These are phyloP conservation scores for Cossypha niveicapilla DNA, from an alignment of 2,797 vertebrate genomes.

Conservation along the genomic window DNA sequence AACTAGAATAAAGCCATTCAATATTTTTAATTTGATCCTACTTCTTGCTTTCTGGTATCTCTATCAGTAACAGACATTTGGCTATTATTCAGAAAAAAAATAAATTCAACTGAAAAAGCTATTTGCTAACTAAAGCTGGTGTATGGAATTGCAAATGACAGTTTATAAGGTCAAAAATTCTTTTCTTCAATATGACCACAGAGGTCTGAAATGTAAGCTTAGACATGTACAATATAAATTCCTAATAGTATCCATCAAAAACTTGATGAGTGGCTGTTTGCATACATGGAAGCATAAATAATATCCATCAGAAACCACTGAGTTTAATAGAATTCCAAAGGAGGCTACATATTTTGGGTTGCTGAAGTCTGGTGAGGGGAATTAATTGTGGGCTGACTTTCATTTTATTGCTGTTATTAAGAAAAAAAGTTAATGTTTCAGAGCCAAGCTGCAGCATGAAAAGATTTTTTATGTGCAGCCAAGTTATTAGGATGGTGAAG, in stretches of 20 bases:
- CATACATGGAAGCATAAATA: not conserved
- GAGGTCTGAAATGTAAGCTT: slow-evolving; percentile 4
- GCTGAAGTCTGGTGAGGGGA: not conserved
- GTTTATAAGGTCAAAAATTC: not conserved
- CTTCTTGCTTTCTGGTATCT: not conserved
- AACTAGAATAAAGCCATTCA: not conserved
- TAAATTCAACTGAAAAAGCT: not conserved
- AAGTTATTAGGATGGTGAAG: not conserved
- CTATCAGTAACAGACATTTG: not conserved
- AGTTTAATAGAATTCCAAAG: slow-evolving; percentile 8
- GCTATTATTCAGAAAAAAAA: not conserved
- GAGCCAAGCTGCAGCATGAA: slow-evolving; percentile 14
- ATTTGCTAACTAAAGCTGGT: not conserved
- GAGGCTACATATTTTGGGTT: not conserved
- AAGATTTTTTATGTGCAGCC: not conserved
- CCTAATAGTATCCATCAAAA: not conserved
- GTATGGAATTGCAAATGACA: not conserved
- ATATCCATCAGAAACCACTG: not conserved
- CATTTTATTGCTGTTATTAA: slow-evolving; percentile 16
- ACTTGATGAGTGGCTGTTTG: not conserved
- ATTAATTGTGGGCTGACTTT: not conserved
- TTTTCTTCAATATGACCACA: not conserved
- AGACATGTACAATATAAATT: not conserved
- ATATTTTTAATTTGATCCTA: not conserved
- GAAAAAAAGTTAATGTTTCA: not conserved